A percentile compares a stretch with the other conserved stretches of the same genome.
phyloP scores from a whole-genome alignment of 2,113 vertebrate genomes.

The Diphyllodes magnificus region DNA sequence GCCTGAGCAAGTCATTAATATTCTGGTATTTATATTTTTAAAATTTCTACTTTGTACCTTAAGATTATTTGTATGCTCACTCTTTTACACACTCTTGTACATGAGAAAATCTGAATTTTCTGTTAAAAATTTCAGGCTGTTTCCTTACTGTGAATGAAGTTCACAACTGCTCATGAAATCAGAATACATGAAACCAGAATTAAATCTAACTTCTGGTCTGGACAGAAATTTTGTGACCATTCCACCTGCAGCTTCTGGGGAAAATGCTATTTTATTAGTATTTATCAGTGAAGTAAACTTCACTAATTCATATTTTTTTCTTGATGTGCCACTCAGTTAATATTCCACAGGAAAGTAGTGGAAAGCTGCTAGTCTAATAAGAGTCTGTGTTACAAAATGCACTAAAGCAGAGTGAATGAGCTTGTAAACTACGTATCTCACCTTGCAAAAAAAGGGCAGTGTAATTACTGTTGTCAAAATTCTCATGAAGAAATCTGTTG shows the following conservation, averaged over 20 bases:
- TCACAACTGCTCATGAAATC: background rate
- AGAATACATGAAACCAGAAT: background rate
- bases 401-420: background rate
- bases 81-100: background rate
- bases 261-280: background rate
- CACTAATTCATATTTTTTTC: background rate
- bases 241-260: background rate
- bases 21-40: constrained; percentile 76
- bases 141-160: background rate
- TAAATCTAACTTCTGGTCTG: background rate
- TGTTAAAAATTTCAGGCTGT: background rate
- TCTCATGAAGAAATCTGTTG: background rate
- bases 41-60: background rate
- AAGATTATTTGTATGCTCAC: background rate
- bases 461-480: background rate
- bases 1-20: constrained; percentile 92
- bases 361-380: background rate
- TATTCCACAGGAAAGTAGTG: background rate
- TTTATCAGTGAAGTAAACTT: background rate
- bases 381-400: background rate
- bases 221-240: background rate
- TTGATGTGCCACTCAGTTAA: background rate
- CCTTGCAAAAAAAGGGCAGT: background rate
- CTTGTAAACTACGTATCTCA: background rate
- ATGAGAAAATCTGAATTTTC: background rate